phyloP scores from a whole-genome alignment of 2,888 invertebrate genomes.

The Pecten maximus region DNA sequence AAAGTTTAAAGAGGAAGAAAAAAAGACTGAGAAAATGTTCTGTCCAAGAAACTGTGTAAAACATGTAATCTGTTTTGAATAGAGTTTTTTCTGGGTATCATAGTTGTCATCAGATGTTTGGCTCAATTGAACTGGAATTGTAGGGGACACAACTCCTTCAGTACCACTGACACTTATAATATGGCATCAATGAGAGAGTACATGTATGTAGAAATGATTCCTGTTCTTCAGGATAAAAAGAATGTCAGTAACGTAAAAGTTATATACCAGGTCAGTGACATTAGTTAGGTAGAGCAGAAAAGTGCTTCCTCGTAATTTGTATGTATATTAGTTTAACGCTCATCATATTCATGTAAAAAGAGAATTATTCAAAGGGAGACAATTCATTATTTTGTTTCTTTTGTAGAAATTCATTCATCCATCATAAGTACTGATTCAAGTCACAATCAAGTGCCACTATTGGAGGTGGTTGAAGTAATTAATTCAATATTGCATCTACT shows the following conservation, averaged over 20 bases:
- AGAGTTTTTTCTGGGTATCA: neutral
- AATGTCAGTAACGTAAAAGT: neutral
- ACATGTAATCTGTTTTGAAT: neutral
- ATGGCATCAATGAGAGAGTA: neutral
- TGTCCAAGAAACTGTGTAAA: neutral
- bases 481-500: neutral
- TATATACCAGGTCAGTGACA: neutral
- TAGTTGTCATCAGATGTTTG: neutral
- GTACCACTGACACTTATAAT: neutral
- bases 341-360: conserved; percentile 5
- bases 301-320: neutral
- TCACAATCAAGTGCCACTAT: conserved; percentile 23
- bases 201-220: neutral
- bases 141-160: neutral
- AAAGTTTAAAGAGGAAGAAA: neutral
- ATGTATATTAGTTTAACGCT: conserved; percentile 2
- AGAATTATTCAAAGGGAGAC: conserved; percentile 16
- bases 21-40: neutral
- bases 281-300: neutral
- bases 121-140: neutral
- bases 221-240: neutral
- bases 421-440: conserved; percentile 6
- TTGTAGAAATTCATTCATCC: conserved; percentile 5
- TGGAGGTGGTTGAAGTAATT: neutral
- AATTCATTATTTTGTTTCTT: conserved; percentile 1